Conservation (phyloP, 2,797 vertebrate genomes). For the Onychomys arenicola region DNA sequence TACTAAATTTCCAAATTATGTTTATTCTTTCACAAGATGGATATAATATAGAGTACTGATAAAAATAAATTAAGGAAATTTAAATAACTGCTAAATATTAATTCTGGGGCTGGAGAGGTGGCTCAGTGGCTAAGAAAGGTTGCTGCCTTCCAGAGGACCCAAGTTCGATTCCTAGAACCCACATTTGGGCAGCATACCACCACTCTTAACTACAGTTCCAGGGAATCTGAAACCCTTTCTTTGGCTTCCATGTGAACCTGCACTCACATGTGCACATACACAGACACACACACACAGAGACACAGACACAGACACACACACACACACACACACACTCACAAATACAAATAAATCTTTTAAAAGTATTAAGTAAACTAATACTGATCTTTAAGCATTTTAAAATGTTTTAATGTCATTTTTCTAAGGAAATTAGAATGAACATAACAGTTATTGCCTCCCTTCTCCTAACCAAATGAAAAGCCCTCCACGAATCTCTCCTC, state of each 20-base stretch:
- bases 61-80: constrained; percentile 13
- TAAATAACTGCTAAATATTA: neutral
- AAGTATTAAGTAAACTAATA: neutral
- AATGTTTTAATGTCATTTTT: constrained; percentile 46
- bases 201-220: neutral
- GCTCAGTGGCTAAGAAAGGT: neutral
- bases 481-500: neutral
- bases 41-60: neutral
- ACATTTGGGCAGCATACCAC: neutral
- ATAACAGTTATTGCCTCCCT: neutral
- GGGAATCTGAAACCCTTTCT: neutral
- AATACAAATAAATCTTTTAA: neutral
- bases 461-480: constrained; percentile 21
- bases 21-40: neutral
- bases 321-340: neutral
- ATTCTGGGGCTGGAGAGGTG: neutral
- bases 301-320: too few species aligned
- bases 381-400: neutral
- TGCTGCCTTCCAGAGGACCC: neutral
- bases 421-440: constrained; percentile 42
- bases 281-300: neutral
- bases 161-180: neutral
- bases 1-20: constrained; percentile 16
- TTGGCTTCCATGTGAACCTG: neutral
- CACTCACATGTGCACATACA: neutral